These are phyloP conservation scores for Polyommatus icarus DNA, from an alignment of 2,888 invertebrate species.

Conservation along the genomic window DNA sequence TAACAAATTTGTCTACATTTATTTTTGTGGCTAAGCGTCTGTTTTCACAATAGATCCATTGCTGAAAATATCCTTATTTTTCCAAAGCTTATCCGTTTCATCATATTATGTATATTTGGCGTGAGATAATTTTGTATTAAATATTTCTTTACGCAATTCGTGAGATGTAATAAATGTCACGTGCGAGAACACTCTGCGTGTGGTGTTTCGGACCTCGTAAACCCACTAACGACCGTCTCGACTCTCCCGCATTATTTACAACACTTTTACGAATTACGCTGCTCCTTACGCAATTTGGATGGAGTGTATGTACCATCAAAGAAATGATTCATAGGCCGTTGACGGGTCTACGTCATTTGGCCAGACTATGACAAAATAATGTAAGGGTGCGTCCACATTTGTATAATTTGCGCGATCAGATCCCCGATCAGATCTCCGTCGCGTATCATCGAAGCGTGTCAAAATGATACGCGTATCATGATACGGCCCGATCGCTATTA, in stretches of 20 bases:
- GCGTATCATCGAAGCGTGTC: too few species aligned
- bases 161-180: constrained; percentile 1
- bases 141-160: neutral
- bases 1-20: too few species aligned
- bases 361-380: too few species aligned
- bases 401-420: too few species aligned
- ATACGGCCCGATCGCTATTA: too few species aligned
- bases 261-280: neutral
- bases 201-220: constrained; percentile 4
- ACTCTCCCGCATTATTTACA: neutral
- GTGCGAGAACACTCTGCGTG: neutral
- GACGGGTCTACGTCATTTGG: too few species aligned
- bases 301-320: neutral
- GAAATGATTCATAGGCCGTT: too few species aligned
- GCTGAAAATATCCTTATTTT: neutral
- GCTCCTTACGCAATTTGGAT: neutral
- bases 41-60: too few species aligned
- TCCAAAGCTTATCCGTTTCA: neutral
- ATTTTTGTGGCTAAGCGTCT: too few species aligned
- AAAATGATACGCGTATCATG: too few species aligned
- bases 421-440: too few species aligned
- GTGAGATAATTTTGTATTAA: neutral
- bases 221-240: neutral
- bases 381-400: too few species aligned
- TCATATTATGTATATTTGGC: neutral